Evolutionary conservation across 2,113 vertebrate species (phyloP).

Genomic region (Anarrhichthys ocellatus): DNA sequence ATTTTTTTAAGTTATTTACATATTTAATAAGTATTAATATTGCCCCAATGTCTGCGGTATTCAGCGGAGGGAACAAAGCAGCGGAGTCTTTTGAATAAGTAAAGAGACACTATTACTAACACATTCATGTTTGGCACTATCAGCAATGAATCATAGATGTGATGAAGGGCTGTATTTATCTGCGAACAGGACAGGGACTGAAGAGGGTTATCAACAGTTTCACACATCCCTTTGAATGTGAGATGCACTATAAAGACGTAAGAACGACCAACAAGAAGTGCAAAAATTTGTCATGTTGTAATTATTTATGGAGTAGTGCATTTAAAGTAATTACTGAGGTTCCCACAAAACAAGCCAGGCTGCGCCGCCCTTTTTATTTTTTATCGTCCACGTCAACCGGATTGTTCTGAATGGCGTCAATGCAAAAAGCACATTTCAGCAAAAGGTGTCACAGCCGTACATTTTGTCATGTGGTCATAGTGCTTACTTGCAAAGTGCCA

Average conservation of each 20-base stretch:
- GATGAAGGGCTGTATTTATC: slow-evolving; percentile 66
- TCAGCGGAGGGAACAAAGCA: slow-evolving; percentile 43
- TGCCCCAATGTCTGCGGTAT: background rate
- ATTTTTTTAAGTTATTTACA: background rate
- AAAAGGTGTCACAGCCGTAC: slow-evolving; percentile 72
- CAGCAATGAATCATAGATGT: slow-evolving; percentile 65
- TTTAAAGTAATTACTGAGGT: slow-evolving; percentile 58
- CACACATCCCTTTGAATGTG: slow-evolving; percentile 50
- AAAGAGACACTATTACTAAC: slow-evolving; percentile 62
- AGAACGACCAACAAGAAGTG: slow-evolving; percentile 31
- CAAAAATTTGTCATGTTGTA: slow-evolving; percentile 23
- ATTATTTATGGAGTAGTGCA: slow-evolving; percentile 50
- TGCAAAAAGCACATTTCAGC: slow-evolving; percentile 67
- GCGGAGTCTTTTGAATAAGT: slow-evolving; percentile 62
- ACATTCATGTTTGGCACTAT: slow-evolving; percentile 63
- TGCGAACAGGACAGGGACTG: slow-evolving; percentile 46
- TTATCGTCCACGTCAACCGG: slow-evolving; percentile 30
- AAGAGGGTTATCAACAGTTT: slow-evolving; percentile 58
- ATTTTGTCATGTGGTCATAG: slow-evolving; percentile 57
- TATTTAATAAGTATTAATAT: slow-evolving; percentile 13
- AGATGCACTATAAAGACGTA: slow-evolving; percentile 33
- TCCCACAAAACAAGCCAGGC: slow-evolving; percentile 31
- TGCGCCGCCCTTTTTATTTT: slow-evolving; percentile 18
- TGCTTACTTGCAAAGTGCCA: slow-evolving; percentile 81
- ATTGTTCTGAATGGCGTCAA: slow-evolving; percentile 49